Evolutionary conservation across 2,113 vertebrate species (phyloP), one percentile per base, ranked within the genome.

Genomic region (Heterotilapia buettikoferi): DNA sequence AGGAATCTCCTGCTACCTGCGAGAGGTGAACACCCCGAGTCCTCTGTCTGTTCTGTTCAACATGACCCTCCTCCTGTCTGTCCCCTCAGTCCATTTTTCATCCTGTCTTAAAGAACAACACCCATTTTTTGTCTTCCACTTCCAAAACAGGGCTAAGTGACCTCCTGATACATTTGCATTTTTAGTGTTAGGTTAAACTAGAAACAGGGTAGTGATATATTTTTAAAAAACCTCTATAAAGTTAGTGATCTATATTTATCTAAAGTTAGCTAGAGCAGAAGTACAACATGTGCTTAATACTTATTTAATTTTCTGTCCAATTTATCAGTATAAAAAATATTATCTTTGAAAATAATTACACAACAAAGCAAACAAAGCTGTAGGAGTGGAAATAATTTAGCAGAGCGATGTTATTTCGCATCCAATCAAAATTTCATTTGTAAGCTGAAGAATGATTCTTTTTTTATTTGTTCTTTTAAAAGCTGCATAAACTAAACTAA

Each of bases 1-100:
- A 93, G 97, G 97, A 73, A 98, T 98, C 90, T 98, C 98, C 93
- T 98, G 97, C 89, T 98, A 98, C 91, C 96, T 98, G 91, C 97
- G 97, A 96, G 97, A 98, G 97, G 97, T 98, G 88, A 96, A 79
- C 47, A 50, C 59, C 79, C 36, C 3, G 26, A 78, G 52, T 47
- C 38, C 24, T 50, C 29, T 83, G 13, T 86, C 53, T 86, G 79
- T 88, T 59, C 78, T 6, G 18, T 38, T 82, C 80, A 36, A 38
- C 45, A 40, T 66, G 45, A 11, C 80, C 33, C 19, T 36, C 38
- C 18, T 9, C 38, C 66, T 47, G n/a, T 80, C 56, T 33, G 52
- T 88, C 61, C 29, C 81, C 29, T 31, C 6, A 9, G 6, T 61
- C 61, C 50, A 38, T 87, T 21, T 68, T 19, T 76, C 26, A 82